These are phyloP conservation scores for Hermatobates lingyangjiaoensis DNA, from an alignment of 1,140 invertebrate genomes.

Conservation along the genomic window DNA sequence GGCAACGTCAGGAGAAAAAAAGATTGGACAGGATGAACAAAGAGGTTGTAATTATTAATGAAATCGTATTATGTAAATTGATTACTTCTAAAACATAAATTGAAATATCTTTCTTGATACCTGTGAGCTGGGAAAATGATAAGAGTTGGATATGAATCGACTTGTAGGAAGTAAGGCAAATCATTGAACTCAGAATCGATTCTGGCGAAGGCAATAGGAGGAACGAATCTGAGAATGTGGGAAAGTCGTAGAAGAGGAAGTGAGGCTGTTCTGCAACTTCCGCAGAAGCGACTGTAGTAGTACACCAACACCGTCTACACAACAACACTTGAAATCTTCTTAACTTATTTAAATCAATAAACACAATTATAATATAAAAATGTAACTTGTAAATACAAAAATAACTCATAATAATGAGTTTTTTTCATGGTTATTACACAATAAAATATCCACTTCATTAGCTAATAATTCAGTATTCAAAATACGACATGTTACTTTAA, in stretches of 20 bases:
- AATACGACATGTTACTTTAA: too few relatives aligned
- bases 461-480: too few relatives aligned
- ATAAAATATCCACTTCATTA: too few relatives aligned
- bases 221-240: slow-evolving; percentile 33
- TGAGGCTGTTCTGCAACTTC: slow-evolving; percentile 45
- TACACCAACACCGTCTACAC: slow-evolving; percentile 46
- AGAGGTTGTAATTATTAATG: too few relatives aligned
- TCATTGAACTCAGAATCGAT: slow-evolving; percentile 65
- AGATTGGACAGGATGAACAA: too few relatives aligned
- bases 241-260: slow-evolving; percentile 43
- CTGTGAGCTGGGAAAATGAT: slow-evolving; percentile 47
- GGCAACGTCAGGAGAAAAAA: too few relatives aligned
- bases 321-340: too few relatives aligned
- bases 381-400: too few relatives aligned
- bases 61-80: neutral
- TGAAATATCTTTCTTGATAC: slow-evolving; percentile 25
- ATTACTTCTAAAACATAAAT: slow-evolving; percentile 8
- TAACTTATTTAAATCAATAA: too few relatives aligned
- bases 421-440: too few relatives aligned
- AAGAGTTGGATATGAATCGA: slow-evolving; percentile 50
- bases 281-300: slow-evolving; percentile 48
- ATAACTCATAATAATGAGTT: too few relatives aligned
- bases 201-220: slow-evolving; percentile 37
- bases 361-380: too few relatives aligned
- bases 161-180: slow-evolving; percentile 60